Evolutionary conservation across 2,888 invertebrate genomes (phyloP), one percentile per base, ranked within the genome.

Genomic region (Nysson spinosus): DNA sequence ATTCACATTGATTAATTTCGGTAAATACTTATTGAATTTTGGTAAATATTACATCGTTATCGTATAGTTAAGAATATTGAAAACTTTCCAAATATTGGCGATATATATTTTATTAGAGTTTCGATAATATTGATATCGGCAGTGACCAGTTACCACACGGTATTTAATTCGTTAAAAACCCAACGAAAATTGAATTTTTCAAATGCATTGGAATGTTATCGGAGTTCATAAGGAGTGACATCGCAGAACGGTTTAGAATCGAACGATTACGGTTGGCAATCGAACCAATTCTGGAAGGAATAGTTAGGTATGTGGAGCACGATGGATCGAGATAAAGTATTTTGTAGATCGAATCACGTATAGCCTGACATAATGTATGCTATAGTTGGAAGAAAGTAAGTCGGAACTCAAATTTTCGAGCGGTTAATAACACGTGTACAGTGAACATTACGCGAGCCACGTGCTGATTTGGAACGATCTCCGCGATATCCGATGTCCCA

Each of bases 341-440:
- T 73, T 72, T 69, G 52, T 63, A 43, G 72, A 63, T 69, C 69
- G 58, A 50, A 34, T 65, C 72, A 66, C 72, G 72, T 73, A 58
- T 35, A 32, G 42, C 39, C 28, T 49, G 60, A 57, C 60, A 57
- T 55, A 69, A 71, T 37, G 72, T 54, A 54, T 60, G 71, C 68
- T 39, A 39, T n/a, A 40, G 40, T 12, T 5, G 28, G 49, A 72
- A 69, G 72, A 69, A 73, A 73, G 69, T 71, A 46, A 35, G 62
- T 56, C 65, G 58, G 57, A 54, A 54, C 46, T 34, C 43, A 63
- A 52, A 69, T 66, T 69, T 72, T 66, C 64, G 55, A 32, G 20
- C 34, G 22, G 49, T 60, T 63, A 65, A 57, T 69, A 69, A 69
- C 72, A 69, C 58, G 68, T 65, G 58, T 19, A 35, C 28, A 46